Percentiles rank a stretch among this genome's conserved stretches.
Evolutionary conservation across 1,140 invertebrate genomes (phyloP).

Genomic region (Hestina assimilis): DNA sequence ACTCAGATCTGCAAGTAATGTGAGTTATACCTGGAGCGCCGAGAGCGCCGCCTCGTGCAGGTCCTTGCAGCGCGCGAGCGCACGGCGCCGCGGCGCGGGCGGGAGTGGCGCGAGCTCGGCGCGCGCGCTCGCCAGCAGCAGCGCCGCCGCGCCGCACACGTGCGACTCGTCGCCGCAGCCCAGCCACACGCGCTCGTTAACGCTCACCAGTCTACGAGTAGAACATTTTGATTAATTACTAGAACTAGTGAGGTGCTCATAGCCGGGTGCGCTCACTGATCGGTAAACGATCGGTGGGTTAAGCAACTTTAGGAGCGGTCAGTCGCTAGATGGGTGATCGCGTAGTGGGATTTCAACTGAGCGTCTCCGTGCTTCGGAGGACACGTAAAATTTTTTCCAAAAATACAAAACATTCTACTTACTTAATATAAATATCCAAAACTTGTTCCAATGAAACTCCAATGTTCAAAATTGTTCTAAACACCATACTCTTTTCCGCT

Average conservation of each 20-base stretch:
- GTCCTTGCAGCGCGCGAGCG: constrained; percentile 63
- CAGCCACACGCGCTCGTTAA: constrained; percentile 87
- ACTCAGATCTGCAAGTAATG: too few species aligned
- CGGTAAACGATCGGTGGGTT: too few species aligned
- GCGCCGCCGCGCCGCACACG: constrained; percentile 83
- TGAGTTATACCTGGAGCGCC: constrained; percentile 49
- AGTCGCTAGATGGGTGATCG: too few species aligned
- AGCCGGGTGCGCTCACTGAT: too few species aligned
- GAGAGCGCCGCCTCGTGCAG: constrained; percentile 65
- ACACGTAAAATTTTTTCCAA: too few species aligned
- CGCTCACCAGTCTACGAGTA: constrained; percentile 81
- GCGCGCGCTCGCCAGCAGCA: constrained; percentile 82
- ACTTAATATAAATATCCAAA: constrained; percentile 86
- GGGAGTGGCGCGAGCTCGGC: constrained; percentile 71
- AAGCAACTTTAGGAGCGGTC: too few species aligned
- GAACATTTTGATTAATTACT: too few species aligned
- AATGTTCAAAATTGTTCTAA: constrained; percentile 83
- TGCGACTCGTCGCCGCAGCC: constrained; percentile 88
- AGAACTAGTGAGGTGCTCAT: too few species aligned
- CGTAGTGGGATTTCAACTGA: too few species aligned
- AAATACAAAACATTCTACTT: constrained; percentile 23
- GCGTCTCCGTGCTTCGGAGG: too few species aligned
- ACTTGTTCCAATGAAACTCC: constrained; percentile 85
- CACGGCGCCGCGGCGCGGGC: constrained; percentile 79
- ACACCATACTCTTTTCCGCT: constrained; percentile 83